Evolutionary conservation across 2,113 vertebrate genomes (phyloP), one percentile per base, ranked within the genome.

Genomic region (Caretta caretta): DNA sequence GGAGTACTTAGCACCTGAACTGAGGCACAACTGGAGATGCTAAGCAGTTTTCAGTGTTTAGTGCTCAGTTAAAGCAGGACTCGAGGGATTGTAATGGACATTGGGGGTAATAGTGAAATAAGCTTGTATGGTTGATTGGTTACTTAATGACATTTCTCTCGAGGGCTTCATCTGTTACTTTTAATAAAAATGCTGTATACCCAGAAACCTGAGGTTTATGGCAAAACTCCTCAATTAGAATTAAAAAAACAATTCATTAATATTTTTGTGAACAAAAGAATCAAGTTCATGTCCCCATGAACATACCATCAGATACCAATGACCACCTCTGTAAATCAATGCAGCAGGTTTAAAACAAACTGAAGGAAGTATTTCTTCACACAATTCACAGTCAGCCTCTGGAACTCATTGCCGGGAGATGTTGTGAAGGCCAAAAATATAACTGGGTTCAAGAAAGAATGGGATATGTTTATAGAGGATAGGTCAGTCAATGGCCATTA

Each of bases 111-210:
- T 83, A 78, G 84, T 89, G 89, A 93, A 88, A 62, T 93, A 86
- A 69, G 50, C 80, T 38, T 95, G 93, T 92, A 95, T 83, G 59
- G 51, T 10, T 84, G 83, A 38, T 93, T 96, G 94, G 78, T 54
- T 54, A 16, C 92, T 90, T 94, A 95, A 94, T 93, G 95, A 69
- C 86, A 88, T 14, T 51, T 1, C 90, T 94, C 87, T 90, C 83
- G 69, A 93, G 59, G n/a, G 49, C 31, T 90, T 35, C 51, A 51
- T 92, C 84, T 94, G 95, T 90, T 94, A 49, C 49, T 59, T 94
- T 90, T 92, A 87, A 80, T 69, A 95, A 96, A 96, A 95, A 93
- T 76, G 46, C 59, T 94, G 62, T 49, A 65, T 2, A 92, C 27
- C 14, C 48, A 85, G 91, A 93, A 93, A 91, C 3, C 57, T 38